Percentiles rank a stretch among this genome's conserved stretches.
phyloP scores from a whole-genome alignment of 2,113 vertebrate genomes.

The Mesembrinibis cayennensis region DNA sequence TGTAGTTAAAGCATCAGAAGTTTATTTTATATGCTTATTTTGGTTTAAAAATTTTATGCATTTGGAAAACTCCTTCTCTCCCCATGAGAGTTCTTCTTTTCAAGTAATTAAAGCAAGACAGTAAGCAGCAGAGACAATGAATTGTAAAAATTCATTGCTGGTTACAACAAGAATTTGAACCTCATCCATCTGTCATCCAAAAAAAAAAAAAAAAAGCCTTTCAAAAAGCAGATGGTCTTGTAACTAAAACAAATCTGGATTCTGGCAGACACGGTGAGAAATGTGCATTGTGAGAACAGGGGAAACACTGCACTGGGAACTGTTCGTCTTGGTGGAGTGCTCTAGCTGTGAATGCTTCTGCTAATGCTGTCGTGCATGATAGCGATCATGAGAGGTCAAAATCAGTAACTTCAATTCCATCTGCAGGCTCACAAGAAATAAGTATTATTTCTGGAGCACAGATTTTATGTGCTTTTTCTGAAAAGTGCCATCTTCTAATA shows the following conservation, averaged over 20 bases:
- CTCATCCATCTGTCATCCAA: constrained; percentile 31
- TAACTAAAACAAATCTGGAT: constrained; percentile 56
- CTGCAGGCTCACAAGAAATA: background rate
- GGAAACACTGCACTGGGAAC: background rate
- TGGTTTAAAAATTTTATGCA: background rate
- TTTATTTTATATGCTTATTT: constrained; percentile 25
- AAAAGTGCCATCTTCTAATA: background rate
- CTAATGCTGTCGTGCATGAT: background rate
- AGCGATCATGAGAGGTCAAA: background rate
- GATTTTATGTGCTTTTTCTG: background rate
- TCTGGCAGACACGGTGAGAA: constrained; percentile 53
- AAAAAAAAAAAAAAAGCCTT: background rate
- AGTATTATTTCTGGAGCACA: background rate
- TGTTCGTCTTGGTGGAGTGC: background rate
- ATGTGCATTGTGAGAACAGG: background rate
- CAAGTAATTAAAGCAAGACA: constrained; percentile 54
- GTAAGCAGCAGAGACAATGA: constrained; percentile 45
- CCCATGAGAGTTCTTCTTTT: background rate
- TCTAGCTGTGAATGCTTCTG: background rate
- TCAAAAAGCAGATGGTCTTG: constrained; percentile 56
- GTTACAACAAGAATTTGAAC: constrained; percentile 29
- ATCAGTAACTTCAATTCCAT: background rate
- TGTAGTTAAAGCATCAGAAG: constrained; percentile 16
- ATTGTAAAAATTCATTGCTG: constrained; percentile 50
- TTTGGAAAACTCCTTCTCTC: background rate